Evolutionary conservation across 2,888 invertebrate species (phyloP), one percentile per base, ranked within the genome.

Genomic region (Cancer borealis): DNA sequence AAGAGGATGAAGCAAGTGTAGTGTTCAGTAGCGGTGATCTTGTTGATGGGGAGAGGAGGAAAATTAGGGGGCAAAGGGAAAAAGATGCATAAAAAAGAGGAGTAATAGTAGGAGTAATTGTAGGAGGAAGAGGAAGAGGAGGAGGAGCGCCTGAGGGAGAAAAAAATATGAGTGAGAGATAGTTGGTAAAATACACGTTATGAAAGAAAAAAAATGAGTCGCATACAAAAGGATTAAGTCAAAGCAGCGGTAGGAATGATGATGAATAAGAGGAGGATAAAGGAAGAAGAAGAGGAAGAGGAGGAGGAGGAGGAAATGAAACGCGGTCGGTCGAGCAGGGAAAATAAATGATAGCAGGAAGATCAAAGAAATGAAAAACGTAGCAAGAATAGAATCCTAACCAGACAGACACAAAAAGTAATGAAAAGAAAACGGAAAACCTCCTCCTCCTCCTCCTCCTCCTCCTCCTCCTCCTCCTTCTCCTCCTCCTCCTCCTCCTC

Each of bases 231-330:
- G 21, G n/a, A 66, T 6, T n/a, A 26, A 30, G 30, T n/a, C 4
- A 17, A 47, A 21, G 46, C 17, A 47, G n/a, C 12, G 26, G 79
- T 6, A 30, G 26, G 8, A 79, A 26, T 30, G 30, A 79, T 6
- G 30, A 26, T 30, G 30, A 26, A 26, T 12, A 26, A 79, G 30
- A 79, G 79, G 6, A 30, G 10, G 46, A n/a, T 6, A n/a, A n/a
- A n/a, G 66, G 21, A n/a, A n/a, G 66, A n/a, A n/a, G 66, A n/a
- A n/a, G 73, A 73, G 73, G n/a, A 73, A n/a, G n/a, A n/a, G n/a
- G n/a, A n/a, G 73, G 4, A n/a, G 88, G 88, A 88, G 88, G 46
- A n/a, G 45, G n/a, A 88, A 39, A 88, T 21, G 54, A 54, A 88
- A 5, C 21, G 88, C 17, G 45, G 45, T 88, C 0, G 88, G 39